These are phyloP conservation scores for Panagrolaimus sp. DNA, from an alignment of 1,140 invertebrate species.

Conservation along the genomic window DNA sequence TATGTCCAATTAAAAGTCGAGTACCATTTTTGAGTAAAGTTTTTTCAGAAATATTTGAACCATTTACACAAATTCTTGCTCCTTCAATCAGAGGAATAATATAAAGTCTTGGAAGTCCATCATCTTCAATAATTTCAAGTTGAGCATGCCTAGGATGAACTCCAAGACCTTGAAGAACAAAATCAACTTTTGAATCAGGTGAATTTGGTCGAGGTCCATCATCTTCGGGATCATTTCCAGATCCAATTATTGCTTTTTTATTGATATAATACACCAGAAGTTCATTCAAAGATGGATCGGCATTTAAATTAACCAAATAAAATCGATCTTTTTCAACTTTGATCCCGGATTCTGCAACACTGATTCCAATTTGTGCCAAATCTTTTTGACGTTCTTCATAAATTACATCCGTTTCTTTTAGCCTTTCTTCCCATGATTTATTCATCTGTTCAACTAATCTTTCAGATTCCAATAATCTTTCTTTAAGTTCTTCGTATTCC, in stretches of 20 bases:
- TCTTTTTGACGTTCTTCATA: slow-evolving; percentile 79
- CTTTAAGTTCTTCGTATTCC: slow-evolving; percentile 63
- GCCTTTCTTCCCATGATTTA: slow-evolving; percentile 95
- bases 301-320: slow-evolving; percentile 95
- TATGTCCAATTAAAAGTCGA: slow-evolving; percentile 91
- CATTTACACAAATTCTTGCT: slow-evolving; percentile 69
- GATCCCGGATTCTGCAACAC: slow-evolving; percentile 90
- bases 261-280: slow-evolving; percentile 95
- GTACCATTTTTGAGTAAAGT: slow-evolving; percentile 77
- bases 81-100: slow-evolving; percentile 73
- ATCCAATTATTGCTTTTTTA: slow-evolving; percentile 51
- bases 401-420: slow-evolving; percentile 78
- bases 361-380: slow-evolving; percentile 96
- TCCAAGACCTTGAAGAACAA: slow-evolving; percentile 85
- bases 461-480: slow-evolving; percentile 75
- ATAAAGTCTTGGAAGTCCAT: slow-evolving; percentile 66
- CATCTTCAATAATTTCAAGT: slow-evolving; percentile 72
- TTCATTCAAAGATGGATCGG: slow-evolving; percentile 94
- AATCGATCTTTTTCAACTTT: slow-evolving; percentile 96
- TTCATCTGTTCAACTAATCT: slow-evolving; percentile 94
- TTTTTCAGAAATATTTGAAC: slow-evolving; percentile 61
- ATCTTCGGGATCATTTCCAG: slow-evolving; percentile 16
- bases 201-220: background rate
- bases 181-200: slow-evolving; percentile 69
- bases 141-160: slow-evolving; percentile 87